Evolutionary conservation across 1,140 invertebrate genomes (phyloP), one percentile per base, ranked within the genome.

Genomic region (Ctenoplectra terminalis): DNA sequence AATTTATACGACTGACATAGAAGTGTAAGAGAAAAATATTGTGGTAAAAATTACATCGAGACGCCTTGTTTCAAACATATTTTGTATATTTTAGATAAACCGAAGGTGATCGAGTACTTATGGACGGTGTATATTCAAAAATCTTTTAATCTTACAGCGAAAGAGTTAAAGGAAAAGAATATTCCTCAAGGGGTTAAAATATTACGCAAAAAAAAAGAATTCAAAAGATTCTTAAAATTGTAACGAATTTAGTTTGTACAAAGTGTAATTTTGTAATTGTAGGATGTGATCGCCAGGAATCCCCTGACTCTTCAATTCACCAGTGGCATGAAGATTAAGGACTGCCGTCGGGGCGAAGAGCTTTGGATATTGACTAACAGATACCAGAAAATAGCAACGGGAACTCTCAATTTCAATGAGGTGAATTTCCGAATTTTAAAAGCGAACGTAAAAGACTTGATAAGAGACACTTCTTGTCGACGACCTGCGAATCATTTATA

Each of bases 341-440:
- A 61, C 86, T 86, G 83, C 78, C 91, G 4, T 94, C 94, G 81
- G 92, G 94, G 11, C 88, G 94, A 96, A 90, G 95, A 96, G 85
- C 87, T 97, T 0, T 96, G 95, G 95, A 89, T 95, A 9, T 43
- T 96, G 11, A 95, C 95, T 2, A 95, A 95, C 67, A 94, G 95
- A 76, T 91, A 80, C n/a, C 88, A 92, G 48, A 90, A 88, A 50
- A 72, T 88, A 43, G 73, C 64, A 1, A n/a, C 72, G 1, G 89
- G 77, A 1, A 87, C 64, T 8, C 67, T 89, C 26, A 78, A 92
- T 75, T 89, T 89, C 43, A 76, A 69, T 17, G 89, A 92, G 17
- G 50, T 88, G 8, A 93, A 93, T 67, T 91, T 91, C 46, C 80
- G 91, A 56, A 86, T 93, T n/a, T 61, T 92, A 34, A 75, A 15